Conservation (phyloP, 2,797 vertebrate genomes). For the Philypnodon macrostomus region DNA sequence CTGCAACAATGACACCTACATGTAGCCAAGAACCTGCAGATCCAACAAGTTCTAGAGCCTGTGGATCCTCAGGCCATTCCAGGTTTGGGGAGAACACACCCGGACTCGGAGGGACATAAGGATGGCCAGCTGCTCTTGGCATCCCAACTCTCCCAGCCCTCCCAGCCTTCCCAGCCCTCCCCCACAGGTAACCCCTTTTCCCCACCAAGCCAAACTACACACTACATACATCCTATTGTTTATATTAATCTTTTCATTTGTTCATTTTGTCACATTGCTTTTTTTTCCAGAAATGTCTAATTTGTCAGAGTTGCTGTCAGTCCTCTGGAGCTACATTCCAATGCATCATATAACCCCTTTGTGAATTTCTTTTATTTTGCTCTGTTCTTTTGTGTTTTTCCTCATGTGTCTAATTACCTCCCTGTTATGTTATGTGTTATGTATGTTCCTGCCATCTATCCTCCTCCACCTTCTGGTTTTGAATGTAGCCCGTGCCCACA, state of each 20-base stretch:
- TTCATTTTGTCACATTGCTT: constrained; percentile 34
- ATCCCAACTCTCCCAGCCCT: constrained; percentile 79
- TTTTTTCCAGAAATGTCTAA: constrained; percentile 54
- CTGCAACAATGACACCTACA: constrained; percentile 16
- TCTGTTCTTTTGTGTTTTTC: constrained; percentile 62
- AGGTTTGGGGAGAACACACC: constrained; percentile 80
- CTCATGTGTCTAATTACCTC: constrained; percentile 71
- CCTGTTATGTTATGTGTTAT: constrained; percentile 39
- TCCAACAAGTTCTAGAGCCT: constrained; percentile 83
- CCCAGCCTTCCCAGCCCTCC: constrained; percentile 81
- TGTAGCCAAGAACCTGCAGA: constrained; percentile 84
- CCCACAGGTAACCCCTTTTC: constrained; percentile 88
- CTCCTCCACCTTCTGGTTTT: constrained; percentile 60
- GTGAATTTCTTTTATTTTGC: constrained; percentile 52
- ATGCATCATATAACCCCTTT: constrained; percentile 45
- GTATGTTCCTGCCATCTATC: constrained; percentile 58
- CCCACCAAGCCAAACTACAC: not conserved
- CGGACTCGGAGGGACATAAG: constrained; percentile 77
- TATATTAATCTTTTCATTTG: constrained; percentile 43
- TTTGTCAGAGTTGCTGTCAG: constrained; percentile 42
- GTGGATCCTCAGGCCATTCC: constrained; percentile 84
- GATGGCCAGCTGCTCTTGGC: constrained; percentile 73
- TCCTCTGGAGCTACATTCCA: constrained; percentile 47
- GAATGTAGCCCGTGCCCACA: constrained; percentile 88
- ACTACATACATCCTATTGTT: constrained; percentile 24